phyloP scores from a whole-genome alignment of 2,888 invertebrate species.

The Apotomis betuletana region DNA sequence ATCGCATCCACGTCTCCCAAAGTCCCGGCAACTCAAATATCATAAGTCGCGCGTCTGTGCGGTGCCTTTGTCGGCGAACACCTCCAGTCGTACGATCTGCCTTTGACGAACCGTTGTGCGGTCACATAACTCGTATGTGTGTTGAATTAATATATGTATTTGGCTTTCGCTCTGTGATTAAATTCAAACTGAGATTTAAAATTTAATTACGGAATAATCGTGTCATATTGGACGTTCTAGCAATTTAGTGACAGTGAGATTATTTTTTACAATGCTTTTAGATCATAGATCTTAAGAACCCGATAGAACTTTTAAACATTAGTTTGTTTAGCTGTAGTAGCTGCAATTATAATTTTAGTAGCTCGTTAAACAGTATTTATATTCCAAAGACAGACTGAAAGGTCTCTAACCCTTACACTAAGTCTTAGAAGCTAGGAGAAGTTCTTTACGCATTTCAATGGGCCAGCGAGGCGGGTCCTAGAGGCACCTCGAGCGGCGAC shows the following conservation, averaged over 20 bases:
- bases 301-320: too few species aligned
- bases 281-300: too few species aligned
- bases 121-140: slow-evolving; percentile 57
- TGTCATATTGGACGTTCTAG: not conserved
- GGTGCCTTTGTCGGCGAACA: slow-evolving; percentile 59
- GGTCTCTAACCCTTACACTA: not conserved
- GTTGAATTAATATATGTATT: slow-evolving; percentile 55
- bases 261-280: too few species aligned
- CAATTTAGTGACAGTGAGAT: too few species aligned
- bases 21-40: slow-evolving; percentile 65
- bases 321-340: too few species aligned
- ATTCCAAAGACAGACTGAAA: not conserved
- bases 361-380: too few species aligned
- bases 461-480: not conserved
- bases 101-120: slow-evolving; percentile 54
- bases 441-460: slow-evolving; percentile 5
- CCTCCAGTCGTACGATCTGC: slow-evolving; percentile 61
- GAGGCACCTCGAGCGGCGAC: slow-evolving; percentile 23
- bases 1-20: slow-evolving; percentile 43
- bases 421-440: not conserved
- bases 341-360: too few species aligned
- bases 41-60: slow-evolving; percentile 60
- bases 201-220: slow-evolving; percentile 13
- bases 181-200: slow-evolving; percentile 14
- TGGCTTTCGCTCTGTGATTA: slow-evolving; percentile 44